phyloP scores from a whole-genome alignment of 2,797 vertebrate genomes.

The Loriculus beryllinus region DNA sequence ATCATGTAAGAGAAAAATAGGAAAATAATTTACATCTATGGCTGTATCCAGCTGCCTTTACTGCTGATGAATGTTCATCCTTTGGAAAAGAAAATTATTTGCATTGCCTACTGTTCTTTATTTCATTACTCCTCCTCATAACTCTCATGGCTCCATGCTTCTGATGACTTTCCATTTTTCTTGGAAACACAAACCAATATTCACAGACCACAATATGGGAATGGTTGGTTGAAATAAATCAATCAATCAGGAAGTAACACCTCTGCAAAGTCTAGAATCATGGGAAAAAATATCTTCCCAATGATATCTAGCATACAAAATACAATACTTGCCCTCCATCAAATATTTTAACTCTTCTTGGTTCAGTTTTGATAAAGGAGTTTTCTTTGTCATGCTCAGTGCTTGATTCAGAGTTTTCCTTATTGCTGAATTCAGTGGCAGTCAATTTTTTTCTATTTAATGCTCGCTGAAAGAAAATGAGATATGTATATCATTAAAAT shows the following conservation, averaged over 20 bases:
- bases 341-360: constrained; percentile 96
- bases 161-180: constrained; percentile 53
- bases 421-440: constrained; percentile 83
- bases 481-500: constrained; percentile 52
- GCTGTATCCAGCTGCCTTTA: neutral
- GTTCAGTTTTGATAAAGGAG: constrained; percentile 85
- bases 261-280: neutral
- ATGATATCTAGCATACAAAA: constrained; percentile 59
- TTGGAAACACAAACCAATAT: constrained; percentile 40
- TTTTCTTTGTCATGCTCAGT: constrained; percentile 90
- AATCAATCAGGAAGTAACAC: constrained; percentile 56
- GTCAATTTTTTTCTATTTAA: constrained; percentile 81
- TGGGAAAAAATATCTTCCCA: neutral
- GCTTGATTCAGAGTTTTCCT: constrained; percentile 85
- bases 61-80: neutral
- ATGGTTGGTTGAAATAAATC: constrained; percentile 41
- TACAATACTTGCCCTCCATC: constrained; percentile 91
- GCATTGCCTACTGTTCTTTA: neutral
- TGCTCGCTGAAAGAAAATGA: constrained; percentile 80
- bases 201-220: constrained; percentile 1
- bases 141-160: neutral
- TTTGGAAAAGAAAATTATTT: neutral
- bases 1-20: neutral
- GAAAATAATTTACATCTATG: constrained; percentile 29
- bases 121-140: neutral